Evolutionary conservation across 2,797 vertebrate genomes (phyloP), one percentile per base, ranked within the genome.

Genomic region (Poeciliopsis gracilis): DNA sequence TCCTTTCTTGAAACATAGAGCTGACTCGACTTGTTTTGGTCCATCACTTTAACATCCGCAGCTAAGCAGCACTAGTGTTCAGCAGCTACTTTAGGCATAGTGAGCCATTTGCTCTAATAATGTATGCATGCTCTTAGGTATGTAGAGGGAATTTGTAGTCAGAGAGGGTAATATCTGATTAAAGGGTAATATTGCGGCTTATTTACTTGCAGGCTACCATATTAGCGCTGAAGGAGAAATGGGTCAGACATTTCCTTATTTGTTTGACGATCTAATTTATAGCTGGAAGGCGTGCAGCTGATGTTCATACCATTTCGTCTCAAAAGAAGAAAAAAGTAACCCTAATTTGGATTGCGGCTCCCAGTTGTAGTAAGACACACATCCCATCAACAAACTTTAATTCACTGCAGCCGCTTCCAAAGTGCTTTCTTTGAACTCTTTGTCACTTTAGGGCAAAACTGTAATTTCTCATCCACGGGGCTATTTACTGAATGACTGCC

Each of bases 401-500:
- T 80, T 82, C n/a, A 79, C 38, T 73, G 78, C 76, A 77, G 63
- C 70, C 70, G 70, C 47, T 74, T 41, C 33, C 36, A 23, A 73
- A 69, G 30, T n/a, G 15, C 63, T 67, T 83, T 36, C 30, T 75
- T 67, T 81, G 61, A 84, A 90, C 43, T 67, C 76, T 86, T 81
- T 69, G 80, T 87, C 74, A 66, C 53, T 51, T 45, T 46, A 57
- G 73, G 43, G 51, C 77, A 72, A 25, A 72, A 51, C 77, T 51
- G 70, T 30, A 43, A 69, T 80, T 77, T 81, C 36, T 46, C 73
- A 82, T 72, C 20, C 23, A 57, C 87, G 76, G 87, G 88, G 75
- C 90, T 38, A 90, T 92, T 92, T 88, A 80, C 85, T 88, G 88
- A 91, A 90, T 83, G 85, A 46, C 80, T 89, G 88, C 78, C 45